Conservation (phyloP, 2,888 invertebrate genomes). For the Harmothoe impar region DNA sequence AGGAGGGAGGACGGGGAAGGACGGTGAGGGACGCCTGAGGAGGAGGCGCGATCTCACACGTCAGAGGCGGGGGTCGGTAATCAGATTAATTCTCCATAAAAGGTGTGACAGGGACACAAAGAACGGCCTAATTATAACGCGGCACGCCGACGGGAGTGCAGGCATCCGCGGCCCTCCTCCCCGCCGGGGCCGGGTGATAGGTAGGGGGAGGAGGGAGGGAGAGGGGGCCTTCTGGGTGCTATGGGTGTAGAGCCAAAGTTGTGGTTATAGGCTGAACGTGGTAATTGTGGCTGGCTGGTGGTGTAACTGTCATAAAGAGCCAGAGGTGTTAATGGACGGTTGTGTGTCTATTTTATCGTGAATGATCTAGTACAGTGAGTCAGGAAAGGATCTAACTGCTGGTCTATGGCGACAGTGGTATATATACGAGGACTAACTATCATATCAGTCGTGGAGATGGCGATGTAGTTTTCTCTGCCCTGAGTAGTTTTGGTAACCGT, state of each 20-base stretch:
- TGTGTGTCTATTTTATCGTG: too few relatives aligned
- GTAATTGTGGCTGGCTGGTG: background rate
- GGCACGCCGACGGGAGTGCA: background rate
- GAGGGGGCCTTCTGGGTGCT: background rate
- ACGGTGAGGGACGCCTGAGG: background rate
- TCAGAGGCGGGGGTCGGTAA: slow-evolving; percentile 37
- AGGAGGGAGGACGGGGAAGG: background rate
- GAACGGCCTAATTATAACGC: slow-evolving; percentile 53
- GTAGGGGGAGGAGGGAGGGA: background rate
- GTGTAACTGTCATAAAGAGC: background rate
- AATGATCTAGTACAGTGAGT: too few relatives aligned
- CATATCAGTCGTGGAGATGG: too few relatives aligned
- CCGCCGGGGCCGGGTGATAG: background rate
- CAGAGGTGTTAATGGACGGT: background rate
- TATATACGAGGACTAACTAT: too few relatives aligned
- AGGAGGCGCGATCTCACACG: background rate
- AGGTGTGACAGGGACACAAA: slow-evolving; percentile 55
- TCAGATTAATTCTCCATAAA: slow-evolving; percentile 44
- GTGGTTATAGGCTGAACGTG: background rate
- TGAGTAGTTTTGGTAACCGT: too few relatives aligned
- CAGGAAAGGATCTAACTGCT: too few relatives aligned
- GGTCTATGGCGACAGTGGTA: too few relatives aligned
- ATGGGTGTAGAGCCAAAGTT: background rate
- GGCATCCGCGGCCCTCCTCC: background rate
- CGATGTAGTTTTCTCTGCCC: too few relatives aligned